phyloP scores from a whole-genome alignment of 2,888 invertebrate species.

The Cerastoderma edule region DNA sequence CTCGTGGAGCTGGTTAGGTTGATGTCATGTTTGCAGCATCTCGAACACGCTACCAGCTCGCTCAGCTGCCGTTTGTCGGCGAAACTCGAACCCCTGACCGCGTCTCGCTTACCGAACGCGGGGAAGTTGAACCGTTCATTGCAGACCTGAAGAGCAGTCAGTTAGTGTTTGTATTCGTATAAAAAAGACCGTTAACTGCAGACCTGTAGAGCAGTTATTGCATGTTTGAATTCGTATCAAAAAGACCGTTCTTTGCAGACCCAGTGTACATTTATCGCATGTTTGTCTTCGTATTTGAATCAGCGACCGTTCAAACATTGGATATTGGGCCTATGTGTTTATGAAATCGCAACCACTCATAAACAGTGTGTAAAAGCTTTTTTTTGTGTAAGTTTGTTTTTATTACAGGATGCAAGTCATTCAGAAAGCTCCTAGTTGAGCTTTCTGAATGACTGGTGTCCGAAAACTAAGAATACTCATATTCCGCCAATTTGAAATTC shows the following conservation, averaged over 20 bases:
- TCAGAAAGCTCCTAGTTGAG: too few relatives aligned
- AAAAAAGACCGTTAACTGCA: not conserved
- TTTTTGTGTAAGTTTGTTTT: too few relatives aligned
- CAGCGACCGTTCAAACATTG: too few relatives aligned
- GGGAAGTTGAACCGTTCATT: conserved; percentile 2
- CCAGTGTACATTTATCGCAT: not conserved
- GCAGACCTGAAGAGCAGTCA: conserved; percentile 3
- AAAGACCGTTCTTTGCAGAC: not conserved
- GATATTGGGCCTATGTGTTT: too few relatives aligned
- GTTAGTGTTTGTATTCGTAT: not conserved
- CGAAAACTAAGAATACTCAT: too few relatives aligned
- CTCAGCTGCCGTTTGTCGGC: not conserved
- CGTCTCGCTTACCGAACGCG: conserved; percentile 5
- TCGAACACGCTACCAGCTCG: conserved; percentile 11
- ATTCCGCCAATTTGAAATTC: too few relatives aligned
- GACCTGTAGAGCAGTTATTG: not conserved
- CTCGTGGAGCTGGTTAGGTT: not conserved
- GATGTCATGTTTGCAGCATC: conserved; percentile 21
- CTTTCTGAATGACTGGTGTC: too few relatives aligned
- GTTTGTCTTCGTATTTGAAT: not conserved
- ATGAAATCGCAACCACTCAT: too few relatives aligned
- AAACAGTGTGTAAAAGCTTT: too few relatives aligned
- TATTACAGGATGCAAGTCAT: too few relatives aligned
- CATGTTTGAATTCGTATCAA: not conserved
- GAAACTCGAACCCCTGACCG: not conserved